Conservation (phyloP, 2,113 vertebrate genomes). For the Ceyx margarethae region DNA sequence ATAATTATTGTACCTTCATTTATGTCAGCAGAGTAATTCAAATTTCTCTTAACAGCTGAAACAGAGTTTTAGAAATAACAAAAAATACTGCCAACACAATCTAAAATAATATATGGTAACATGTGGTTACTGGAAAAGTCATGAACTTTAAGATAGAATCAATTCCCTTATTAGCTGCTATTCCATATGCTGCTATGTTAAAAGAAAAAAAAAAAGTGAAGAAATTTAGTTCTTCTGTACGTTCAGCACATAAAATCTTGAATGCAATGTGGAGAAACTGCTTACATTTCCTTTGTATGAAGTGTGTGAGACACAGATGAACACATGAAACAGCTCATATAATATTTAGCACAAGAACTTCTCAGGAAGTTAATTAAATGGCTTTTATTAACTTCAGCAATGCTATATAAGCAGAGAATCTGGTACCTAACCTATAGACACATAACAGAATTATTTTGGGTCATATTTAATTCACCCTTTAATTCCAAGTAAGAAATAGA, state of each 20-base stretch:
- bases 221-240: not conserved
- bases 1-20: not conserved
- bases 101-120: not conserved
- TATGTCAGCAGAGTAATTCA: not conserved
- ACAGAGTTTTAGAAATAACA: not conserved
- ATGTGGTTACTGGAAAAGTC: not conserved
- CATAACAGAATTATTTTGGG: not conserved
- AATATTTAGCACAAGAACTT: not conserved
- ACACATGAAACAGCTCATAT: not conserved
- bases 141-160: not conserved
- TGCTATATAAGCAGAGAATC: not conserved
- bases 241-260: not conserved
- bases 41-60: not conserved
- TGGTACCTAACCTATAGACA: not conserved
- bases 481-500: not conserved
- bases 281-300: not conserved
- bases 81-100: not conserved
- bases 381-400: not conserved
- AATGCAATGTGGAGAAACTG: not conserved
- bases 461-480: not conserved
- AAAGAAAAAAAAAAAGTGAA: not conserved
- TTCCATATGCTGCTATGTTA: not conserved
- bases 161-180: not conserved
- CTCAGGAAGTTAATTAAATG: not conserved
- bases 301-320: not conserved